Base-by-base conservation (phyloP, 1,140 invertebrate genomes). In the Meteorus sp. region DNA sequence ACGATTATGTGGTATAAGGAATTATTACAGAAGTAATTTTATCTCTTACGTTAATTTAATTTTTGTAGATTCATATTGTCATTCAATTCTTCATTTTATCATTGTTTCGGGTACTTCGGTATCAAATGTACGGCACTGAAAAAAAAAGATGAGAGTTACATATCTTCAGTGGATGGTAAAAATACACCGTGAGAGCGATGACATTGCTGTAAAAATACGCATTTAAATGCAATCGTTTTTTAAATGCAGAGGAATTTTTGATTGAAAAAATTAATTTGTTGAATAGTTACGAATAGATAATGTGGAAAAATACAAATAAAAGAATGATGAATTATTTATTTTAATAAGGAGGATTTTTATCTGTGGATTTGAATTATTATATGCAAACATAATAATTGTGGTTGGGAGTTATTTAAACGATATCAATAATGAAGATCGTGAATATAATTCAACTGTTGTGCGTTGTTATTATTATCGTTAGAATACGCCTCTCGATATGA, bases 101-200 rank as follows among this genome's bases (percentile, higher is more conserved):
- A n/a, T n/a, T n/a, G n/a, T n/a, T n/a, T n/a, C n/a, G n/a, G n/a
- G n/a, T n/a, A n/a, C n/a, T n/a, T n/a, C n/a, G n/a, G n/a, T n/a
- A n/a, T n/a, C n/a, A n/a, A n/a, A n/a, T 17, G 45, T 56, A 56
- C 33, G 25, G 52, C 54, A 45, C 17, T 37, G 37, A n/a, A 44
- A 55, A 60, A 29, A 62, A n/a, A n/a, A n/a, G n/a, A n/a, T n/a
- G n/a, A 59, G 66, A 71, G 73, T 74, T 75, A 73, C 74, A 72
- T 75, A 76, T 78, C 76, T 71, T 59, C 71, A 69, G 65, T 55
- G 59, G 31, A 43, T 11, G 72, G 71, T 74, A 78, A 80, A 80
- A 79, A 79, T 79, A 80, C 70, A 70, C 68, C 73, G 75, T 77
- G 75, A 70, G 78, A 80, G 77, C 77, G 75, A 79, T 78, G 75